Percentiles rank a stretch among this genome's conserved stretches.
Evolutionary conservation across 2,113 vertebrate species (phyloP).

Genomic region (Rhynchomys soricoides): DNA sequence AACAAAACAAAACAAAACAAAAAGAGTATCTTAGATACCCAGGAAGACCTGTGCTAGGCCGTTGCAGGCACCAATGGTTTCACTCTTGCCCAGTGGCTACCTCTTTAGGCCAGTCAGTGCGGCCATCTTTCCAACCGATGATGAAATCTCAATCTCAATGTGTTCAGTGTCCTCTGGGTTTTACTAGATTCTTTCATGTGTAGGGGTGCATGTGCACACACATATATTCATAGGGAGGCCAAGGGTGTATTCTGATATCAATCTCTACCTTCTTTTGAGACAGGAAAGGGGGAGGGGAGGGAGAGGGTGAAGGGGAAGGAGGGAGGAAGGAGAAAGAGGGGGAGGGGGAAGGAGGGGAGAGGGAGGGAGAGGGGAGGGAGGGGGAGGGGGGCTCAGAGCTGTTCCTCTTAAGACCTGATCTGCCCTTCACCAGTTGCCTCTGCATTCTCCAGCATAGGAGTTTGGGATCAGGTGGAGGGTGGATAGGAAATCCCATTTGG

Average conservation of each 20-base stretch:
- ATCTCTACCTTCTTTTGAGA: background rate
- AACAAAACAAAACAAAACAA: background rate
- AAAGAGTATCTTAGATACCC: background rate
- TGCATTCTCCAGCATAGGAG: background rate
- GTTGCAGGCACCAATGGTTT: background rate
- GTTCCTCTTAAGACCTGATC: background rate
- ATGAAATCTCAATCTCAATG: background rate
- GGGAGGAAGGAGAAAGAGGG: too few relatives aligned
- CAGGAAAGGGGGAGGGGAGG: background rate
- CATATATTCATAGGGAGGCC: background rate
- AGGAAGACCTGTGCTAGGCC: background rate
- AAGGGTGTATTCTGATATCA: background rate
- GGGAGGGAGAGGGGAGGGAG: background rate
- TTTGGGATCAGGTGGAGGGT: background rate
- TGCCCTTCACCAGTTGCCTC: background rate
- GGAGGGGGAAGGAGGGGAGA: background rate
- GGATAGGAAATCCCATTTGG: background rate
- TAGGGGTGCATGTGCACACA: background rate
- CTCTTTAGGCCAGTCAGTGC: background rate
- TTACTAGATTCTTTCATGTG: background rate
- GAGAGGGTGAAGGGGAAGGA: too few relatives aligned
- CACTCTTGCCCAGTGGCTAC: background rate
- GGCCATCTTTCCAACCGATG: background rate
- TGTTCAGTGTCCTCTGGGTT: background rate
- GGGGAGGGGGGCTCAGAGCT: fast-evolving